A percentile compares a stretch with the other conserved stretches of the same genome.
phyloP scores from a whole-genome alignment of 2,113 vertebrate genomes.

The Pyxicephalus adspersus region DNA sequence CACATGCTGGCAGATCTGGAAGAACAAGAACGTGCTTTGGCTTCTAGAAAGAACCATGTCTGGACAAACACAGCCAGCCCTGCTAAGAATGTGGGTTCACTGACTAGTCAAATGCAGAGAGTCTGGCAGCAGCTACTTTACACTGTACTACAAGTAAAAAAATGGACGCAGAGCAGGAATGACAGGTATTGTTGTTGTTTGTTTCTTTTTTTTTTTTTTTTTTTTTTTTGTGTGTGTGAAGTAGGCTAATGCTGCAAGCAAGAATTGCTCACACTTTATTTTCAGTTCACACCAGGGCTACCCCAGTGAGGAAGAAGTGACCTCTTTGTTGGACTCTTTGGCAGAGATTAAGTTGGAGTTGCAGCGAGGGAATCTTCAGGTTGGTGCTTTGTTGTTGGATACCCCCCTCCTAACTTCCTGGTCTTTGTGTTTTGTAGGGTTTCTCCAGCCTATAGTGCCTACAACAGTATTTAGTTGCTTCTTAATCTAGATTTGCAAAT shows the following conservation, averaged over 20 bases:
- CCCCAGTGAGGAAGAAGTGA: constrained; percentile 67
- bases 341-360: constrained; percentile 69
- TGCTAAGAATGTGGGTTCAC: constrained; percentile 6
- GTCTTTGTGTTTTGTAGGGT: background rate
- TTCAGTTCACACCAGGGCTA: constrained; percentile 49
- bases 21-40: constrained; percentile 66
- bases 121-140: constrained; percentile 72
- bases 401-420: background rate
- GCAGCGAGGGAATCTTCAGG: constrained; percentile 34
- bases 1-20: constrained; percentile 72
- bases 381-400: background rate
- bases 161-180: constrained; percentile 20
- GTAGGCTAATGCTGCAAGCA: too few relatives aligned
- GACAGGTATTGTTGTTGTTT: constrained; percentile 6
- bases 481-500: background rate
- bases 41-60: constrained; percentile 34
- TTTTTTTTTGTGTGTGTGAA: too few relatives aligned
- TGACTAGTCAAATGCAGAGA: constrained; percentile 66
- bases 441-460: background rate
- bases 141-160: constrained; percentile 63
- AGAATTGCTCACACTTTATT: background rate
- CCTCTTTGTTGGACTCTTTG: constrained; percentile 64
- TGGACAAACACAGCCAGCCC: background rate
- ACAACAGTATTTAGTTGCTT: background rate
- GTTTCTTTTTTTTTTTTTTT: background rate